Base-by-base conservation (phyloP, 2,888 invertebrate species). In the Watsonalla cultraria region DNA sequence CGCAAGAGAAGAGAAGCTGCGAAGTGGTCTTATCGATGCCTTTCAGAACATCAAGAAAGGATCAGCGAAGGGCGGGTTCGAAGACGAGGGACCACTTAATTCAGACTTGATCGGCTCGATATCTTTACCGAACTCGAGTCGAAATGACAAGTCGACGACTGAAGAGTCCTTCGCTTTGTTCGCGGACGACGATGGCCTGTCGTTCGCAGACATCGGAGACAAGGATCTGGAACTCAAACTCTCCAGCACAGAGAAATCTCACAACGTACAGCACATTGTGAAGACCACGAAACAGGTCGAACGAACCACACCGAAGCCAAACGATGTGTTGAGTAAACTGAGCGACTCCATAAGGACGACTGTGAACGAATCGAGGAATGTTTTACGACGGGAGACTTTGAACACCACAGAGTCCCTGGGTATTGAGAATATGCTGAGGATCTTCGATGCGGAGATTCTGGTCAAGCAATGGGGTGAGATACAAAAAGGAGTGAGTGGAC, bases 381-480 rank as follows among this genome's bases (percentile, higher is more conserved):
- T 65, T 14, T 51, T 74, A 60, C 76, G 61, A 57, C 72, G 65
- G 57, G 77, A 78, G 37, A 66, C 48, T 33, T 45, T 51, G 0
- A 66, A 73, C 51, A 54, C 60, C 33, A 72, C 74, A 0, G 71
- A 76, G 14, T 54, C 74, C 34, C 60, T 76, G 56, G 90, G 91
- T 0, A 88, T 93, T 48, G 91, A 93, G 65, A 84, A 85, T 51
- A 88, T 92, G 79, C 73, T 93, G 71, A 81, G 92, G 59, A 84
- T 93, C 64, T 92, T 92, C 61, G 92, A 92, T 60, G 91, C 92
- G 0, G 91, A 92, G 58, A 82, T 91, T 24, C 72, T 93, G 63
- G 86, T 91, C 59, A 76, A 73, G n/a, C 92, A 92, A 73, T 94
- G 94, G 93, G 64, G 66, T 0, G 78, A 82, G 33, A 82, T 91